Evolutionary conservation across 1,140 invertebrate species (phyloP).

Genomic region (Mizuhopecten yessoensis): DNA sequence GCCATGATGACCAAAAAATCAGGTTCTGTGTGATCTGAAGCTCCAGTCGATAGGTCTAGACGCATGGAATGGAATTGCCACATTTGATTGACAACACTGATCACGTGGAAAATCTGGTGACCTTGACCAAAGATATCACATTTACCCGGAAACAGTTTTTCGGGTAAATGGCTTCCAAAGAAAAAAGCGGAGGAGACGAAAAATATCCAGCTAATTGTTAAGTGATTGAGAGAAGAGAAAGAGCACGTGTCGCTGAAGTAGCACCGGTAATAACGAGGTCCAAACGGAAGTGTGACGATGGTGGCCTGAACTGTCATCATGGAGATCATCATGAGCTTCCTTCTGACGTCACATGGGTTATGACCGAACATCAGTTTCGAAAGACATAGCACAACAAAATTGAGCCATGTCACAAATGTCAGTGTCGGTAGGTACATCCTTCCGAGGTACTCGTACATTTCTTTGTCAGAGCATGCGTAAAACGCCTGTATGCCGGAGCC

Average conservation of each 20-base stretch:
- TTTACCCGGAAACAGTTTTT: constrained; percentile 81
- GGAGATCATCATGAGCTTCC: constrained; percentile 71
- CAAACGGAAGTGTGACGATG: constrained; percentile 64
- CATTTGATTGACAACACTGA: constrained; percentile 79
- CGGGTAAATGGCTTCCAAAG: constrained; percentile 83
- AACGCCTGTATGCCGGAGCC: constrained; percentile 72
- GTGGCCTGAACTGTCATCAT: constrained; percentile 65
- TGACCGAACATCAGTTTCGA: constrained; percentile 69
- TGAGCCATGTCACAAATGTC: constrained; percentile 68
- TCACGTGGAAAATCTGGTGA: constrained; percentile 84
- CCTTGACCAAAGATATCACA: constrained; percentile 84
- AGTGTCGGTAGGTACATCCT: constrained; percentile 66
- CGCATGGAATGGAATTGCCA: constrained; percentile 77
- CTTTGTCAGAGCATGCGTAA: constrained; percentile 67
- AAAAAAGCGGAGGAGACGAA: constrained; percentile 75
- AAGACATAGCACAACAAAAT: constrained; percentile 68
- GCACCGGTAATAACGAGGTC: constrained; percentile 68
- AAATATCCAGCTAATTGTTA: constrained; percentile 64
- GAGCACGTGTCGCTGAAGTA: constrained; percentile 61
- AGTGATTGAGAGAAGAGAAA: constrained; percentile 67
- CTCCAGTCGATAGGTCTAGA: constrained; percentile 63
- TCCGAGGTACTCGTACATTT: constrained; percentile 58
- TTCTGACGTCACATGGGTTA: constrained; percentile 65
- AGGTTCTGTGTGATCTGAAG: constrained; percentile 59
- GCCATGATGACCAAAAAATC: constrained; percentile 26